phyloP scores from a whole-genome alignment of 2,888 invertebrate species.

The Chromoteleia sp. region DNA sequence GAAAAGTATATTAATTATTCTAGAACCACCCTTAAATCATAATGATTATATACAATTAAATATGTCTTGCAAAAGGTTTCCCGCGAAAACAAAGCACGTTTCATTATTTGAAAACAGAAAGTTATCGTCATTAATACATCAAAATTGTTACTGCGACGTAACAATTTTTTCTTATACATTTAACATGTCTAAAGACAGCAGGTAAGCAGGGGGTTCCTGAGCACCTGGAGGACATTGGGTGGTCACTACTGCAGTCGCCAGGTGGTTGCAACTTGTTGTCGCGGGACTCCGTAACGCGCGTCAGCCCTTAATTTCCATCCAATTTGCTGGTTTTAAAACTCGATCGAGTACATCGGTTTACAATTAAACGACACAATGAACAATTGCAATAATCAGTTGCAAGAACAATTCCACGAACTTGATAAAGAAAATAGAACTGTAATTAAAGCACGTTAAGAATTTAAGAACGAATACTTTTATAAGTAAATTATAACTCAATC shows the following conservation, averaged over 20 bases:
- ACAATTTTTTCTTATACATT: conserved; percentile 40
- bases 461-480: no score
- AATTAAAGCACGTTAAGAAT: no score
- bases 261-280: conserved; percentile 83
- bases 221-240: conserved; percentile 81
- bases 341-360: conserved; percentile 14
- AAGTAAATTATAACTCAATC: no score
- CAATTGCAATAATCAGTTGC: conserved; percentile 2
- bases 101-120: no score
- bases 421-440: no score
- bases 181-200: conserved; percentile 50
- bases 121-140: background rate
- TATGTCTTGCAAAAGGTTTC: no score
- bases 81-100: no score
- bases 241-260: conserved; percentile 78
- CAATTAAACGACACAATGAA: conserved; percentile 3
- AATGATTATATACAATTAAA: no score
- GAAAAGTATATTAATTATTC: background rate
- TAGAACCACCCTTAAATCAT: no score
- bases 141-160: background rate
- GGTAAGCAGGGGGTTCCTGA: conserved; percentile 74
- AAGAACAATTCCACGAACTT: background rate
- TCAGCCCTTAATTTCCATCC: conserved; percentile 50
- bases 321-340: conserved; percentile 29
- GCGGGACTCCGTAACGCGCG: conserved; percentile 71